Conservation (phyloP, 2,113 vertebrate genomes). For the Spermophilus dauricus region DNA sequence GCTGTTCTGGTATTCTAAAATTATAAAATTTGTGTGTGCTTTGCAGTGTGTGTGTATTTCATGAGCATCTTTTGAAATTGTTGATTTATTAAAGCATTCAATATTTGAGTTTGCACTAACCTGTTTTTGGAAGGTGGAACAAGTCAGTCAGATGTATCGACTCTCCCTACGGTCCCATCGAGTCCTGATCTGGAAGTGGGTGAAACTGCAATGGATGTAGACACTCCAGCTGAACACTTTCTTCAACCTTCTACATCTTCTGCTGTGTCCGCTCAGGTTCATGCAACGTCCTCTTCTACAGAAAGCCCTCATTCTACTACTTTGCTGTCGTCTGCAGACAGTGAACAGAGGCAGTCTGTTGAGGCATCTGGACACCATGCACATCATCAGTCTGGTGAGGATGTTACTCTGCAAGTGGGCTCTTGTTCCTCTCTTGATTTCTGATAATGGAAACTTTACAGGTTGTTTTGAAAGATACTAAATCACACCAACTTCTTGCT, state of each 20-base stretch:
- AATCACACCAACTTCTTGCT: neutral
- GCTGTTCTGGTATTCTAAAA: neutral
- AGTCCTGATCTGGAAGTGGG: slow-evolving; percentile 84
- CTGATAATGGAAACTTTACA: neutral
- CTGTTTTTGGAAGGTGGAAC: slow-evolving; percentile 86
- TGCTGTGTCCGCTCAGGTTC: slow-evolving; percentile 89
- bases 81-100: slow-evolving; percentile 48
- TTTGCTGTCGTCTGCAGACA: slow-evolving; percentile 91
- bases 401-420: slow-evolving; percentile 74
- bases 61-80: neutral
- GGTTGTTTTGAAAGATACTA: slow-evolving; percentile 42
- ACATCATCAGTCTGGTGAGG: slow-evolving; percentile 90
- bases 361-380: slow-evolving; percentile 85
- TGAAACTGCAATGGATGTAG: slow-evolving; percentile 89
- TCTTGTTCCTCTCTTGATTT: slow-evolving; percentile 63
- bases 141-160: slow-evolving; percentile 88
- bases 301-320: slow-evolving; percentile 91
- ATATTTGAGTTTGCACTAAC: slow-evolving; percentile 68
- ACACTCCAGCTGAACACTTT: slow-evolving; percentile 85
- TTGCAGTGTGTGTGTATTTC: neutral
- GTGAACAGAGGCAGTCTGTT: slow-evolving; percentile 88
- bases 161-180: slow-evolving; percentile 79
- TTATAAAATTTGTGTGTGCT: neutral
- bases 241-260: slow-evolving; percentile 90
- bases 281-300: slow-evolving; percentile 89